Conservation (phyloP, 2,797 vertebrate species). For the Sebastes kiyomatsui region DNA sequence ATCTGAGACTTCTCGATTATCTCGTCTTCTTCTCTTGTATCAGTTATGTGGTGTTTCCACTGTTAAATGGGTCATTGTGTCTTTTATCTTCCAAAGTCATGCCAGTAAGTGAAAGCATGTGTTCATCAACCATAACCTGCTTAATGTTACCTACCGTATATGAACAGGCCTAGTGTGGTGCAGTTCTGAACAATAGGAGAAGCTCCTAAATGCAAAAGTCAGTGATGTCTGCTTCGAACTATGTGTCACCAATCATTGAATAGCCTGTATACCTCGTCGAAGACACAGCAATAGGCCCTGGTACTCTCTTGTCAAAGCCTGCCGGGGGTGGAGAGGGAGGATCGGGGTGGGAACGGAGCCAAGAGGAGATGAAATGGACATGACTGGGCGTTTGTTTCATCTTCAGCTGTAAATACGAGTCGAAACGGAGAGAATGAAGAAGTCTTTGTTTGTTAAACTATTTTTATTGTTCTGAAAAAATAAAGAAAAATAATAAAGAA, state of each 20-base stretch:
- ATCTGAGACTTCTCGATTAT: slow-evolving; percentile 44
- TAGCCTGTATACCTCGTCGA: slow-evolving; percentile 83
- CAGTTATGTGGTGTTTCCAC: slow-evolving; percentile 49
- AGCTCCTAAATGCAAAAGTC: slow-evolving; percentile 60
- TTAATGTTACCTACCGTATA: slow-evolving; percentile 49
- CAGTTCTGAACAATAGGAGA: slow-evolving; percentile 69
- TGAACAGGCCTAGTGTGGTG: slow-evolving; percentile 53
- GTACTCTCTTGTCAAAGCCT: slow-evolving; percentile 60
- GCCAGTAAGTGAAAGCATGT: slow-evolving; percentile 61
- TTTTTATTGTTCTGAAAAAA: slow-evolving; percentile 86
- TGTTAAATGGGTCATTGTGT: slow-evolving; percentile 42
- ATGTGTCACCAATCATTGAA: slow-evolving; percentile 71
- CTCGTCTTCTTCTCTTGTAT: slow-evolving; percentile 47
- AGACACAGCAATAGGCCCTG: slow-evolving; percentile 82
- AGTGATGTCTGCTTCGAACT: slow-evolving; percentile 49
- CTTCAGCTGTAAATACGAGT: slow-evolving; percentile 82
- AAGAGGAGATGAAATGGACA: slow-evolving; percentile 79
- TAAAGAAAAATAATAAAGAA: slow-evolving; percentile 68
- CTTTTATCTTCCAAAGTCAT: slow-evolving; percentile 55
- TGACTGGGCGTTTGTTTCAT: slow-evolving; percentile 71
- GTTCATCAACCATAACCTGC: slow-evolving; percentile 53
- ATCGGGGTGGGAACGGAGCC: slow-evolving; percentile 75
- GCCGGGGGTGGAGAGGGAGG: slow-evolving; percentile 41
- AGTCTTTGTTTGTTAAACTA: slow-evolving; percentile 87
- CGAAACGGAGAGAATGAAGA: slow-evolving; percentile 80